Evolutionary conservation across 2,888 invertebrate species (phyloP), one percentile per base, ranked within the genome.

Genomic region (Drosophila lutescens): DNA sequence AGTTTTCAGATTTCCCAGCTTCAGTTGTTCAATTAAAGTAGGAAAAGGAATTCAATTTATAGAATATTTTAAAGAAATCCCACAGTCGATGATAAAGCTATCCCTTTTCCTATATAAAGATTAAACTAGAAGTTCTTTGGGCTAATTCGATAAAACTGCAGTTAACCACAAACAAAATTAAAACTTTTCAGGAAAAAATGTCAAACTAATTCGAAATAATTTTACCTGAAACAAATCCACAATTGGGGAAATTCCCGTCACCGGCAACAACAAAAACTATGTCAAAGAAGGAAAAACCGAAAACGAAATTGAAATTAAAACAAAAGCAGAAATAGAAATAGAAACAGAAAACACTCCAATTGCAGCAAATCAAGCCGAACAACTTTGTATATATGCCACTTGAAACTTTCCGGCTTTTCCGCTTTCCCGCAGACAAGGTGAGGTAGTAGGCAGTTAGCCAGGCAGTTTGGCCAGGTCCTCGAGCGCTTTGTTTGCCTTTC

Each of bases 361-460:
- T 71, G 63, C 63, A 72, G 63, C 70, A 71, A 71, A 71, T 73
- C 74, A 70, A 72, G 43, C 63, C 34, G 36, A 63, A 63, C 55
- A 73, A 71, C 70, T 71, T 56, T 49, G 49, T 49, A n/a, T 49
- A 34, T 49, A 34, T 40, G 69, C 38, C 72, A 72, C 74, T 72
- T 58, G 71, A 72, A 72, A 74, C 57, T 66, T 70, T 63, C 40
- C 60, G 55, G 67, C 44, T 56, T 58, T 58, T 20, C 47, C 57
- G 67, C 44, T 56, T 58, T 58, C 20, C 47, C 57, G 57, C 57
- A 40, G 55, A 34, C 65, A 67, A 67, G 65, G 65, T 66, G 67
- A 38, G 60, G 34, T 32, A 55, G 55, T 32, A 55, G 55, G 65
- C 55, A 67, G 65, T 67, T 66, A 67, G 65, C 47, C 59, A 57